Percentiles rank a stretch among this genome's conserved stretches.
phyloP scores from a whole-genome alignment of 1,140 invertebrate species.

The Scaptomyza pallida region DNA sequence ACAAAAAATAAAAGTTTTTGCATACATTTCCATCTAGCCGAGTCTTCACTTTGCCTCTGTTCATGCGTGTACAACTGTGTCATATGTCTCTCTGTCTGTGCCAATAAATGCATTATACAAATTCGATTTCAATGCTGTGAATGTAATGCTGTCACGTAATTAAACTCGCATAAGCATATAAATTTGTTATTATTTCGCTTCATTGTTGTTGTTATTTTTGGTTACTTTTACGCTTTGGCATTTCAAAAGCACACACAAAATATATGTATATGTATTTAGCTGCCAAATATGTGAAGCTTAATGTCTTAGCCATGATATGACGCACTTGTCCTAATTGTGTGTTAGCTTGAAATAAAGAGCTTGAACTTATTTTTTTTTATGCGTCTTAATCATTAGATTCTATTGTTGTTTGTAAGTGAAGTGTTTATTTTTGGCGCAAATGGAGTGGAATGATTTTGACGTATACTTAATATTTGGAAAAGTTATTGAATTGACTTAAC shows the following conservation, averaged over 20 bases:
- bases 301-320: conserved; percentile 10
- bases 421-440: too few relatives aligned
- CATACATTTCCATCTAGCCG: background rate
- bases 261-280: conserved; percentile 6
- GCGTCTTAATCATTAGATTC: too few relatives aligned
- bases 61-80: conserved; percentile 25
- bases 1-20: too few relatives aligned
- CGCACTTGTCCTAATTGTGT: conserved; percentile 24
- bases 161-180: conserved; percentile 70
- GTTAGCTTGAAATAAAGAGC: conserved; percentile 1
- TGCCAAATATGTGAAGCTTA: background rate
- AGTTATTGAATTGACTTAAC: too few relatives aligned
- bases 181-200: conserved; percentile 46
- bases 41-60: conserved; percentile 42
- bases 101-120: conserved; percentile 72
- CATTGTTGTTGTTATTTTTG: conserved; percentile 19
- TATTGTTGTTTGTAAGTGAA: too few relatives aligned
- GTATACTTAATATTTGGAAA: too few relatives aligned
- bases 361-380: background rate
- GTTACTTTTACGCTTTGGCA: conserved; percentile 65
- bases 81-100: conserved; percentile 26
- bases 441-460: too few relatives aligned
- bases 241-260: conserved; percentile 41
- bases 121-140: conserved; percentile 72
- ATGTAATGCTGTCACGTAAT: conserved; percentile 69